Conservation (phyloP, 2,113 vertebrate species). For the Malaclemys terrapin region DNA sequence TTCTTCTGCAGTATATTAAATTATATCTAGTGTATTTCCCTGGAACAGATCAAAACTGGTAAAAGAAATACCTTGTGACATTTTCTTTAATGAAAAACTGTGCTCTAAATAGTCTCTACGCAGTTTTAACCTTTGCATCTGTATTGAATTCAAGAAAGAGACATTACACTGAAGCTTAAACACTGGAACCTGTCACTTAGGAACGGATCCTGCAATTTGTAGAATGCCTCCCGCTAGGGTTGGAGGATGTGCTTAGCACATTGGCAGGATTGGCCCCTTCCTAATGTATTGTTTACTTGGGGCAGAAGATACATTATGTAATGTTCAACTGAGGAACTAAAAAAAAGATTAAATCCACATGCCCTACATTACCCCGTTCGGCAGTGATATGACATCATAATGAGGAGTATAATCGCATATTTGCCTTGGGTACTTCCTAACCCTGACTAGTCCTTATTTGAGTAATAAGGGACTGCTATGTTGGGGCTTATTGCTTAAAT, state of each 20-base stretch:
- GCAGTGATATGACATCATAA: not conserved
- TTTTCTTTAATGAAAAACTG: not conserved
- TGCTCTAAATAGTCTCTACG: not conserved
- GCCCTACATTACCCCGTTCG: not conserved
- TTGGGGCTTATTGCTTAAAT: conserved; percentile 12
- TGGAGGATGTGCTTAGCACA: not conserved
- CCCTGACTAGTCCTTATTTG: not conserved
- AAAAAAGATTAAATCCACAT: not conserved
- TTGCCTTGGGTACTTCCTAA: conserved; percentile 15
- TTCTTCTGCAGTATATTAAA: not conserved
- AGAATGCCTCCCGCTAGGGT: not conserved
- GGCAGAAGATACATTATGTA: not conserved
- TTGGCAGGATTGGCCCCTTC: not conserved
- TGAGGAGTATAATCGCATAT: conserved; percentile 4
- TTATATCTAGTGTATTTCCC: not conserved
- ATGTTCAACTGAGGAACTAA: not conserved
- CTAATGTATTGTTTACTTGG: conserved; percentile 7
- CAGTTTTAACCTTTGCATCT: not conserved
- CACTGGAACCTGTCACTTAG: not conserved
- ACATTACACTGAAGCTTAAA: not conserved
- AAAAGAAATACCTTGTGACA: not conserved
- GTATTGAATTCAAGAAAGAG: not conserved
- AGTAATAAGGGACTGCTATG: conserved; percentile 13
- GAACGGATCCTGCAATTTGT: not conserved
- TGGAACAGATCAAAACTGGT: not conserved